Evolutionary conservation across 2,113 vertebrate species (phyloP).

Genomic region (Pardalotus punctatus): DNA sequence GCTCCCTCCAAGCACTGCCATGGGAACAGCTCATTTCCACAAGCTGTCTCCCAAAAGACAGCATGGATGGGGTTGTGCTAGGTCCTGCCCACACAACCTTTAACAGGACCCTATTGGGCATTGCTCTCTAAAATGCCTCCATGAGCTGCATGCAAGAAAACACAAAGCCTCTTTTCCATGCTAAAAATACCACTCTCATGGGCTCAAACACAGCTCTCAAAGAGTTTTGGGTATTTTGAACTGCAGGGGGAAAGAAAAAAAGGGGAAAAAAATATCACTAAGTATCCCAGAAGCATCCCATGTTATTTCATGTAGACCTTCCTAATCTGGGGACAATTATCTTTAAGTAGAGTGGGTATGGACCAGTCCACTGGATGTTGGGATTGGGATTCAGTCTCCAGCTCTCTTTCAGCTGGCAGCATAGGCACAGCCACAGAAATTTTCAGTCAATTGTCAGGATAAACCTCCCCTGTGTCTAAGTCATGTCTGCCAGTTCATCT

Average conservation of each 20-base stretch:
- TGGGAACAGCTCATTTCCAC: neutral
- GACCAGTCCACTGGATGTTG: neutral
- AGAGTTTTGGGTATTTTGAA: neutral
- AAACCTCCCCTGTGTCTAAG: neutral
- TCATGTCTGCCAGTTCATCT: neutral
- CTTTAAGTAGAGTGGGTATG: neutral
- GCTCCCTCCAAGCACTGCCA: neutral
- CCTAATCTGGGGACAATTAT: neutral
- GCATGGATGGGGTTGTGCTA: neutral
- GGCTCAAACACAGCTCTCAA: neutral
- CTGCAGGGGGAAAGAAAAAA: neutral
- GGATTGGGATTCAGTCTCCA: neutral
- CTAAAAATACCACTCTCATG: neutral
- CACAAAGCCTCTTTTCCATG: neutral
- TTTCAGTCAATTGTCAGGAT: neutral
- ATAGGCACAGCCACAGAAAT: fast-evolving
- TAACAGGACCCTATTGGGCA: neutral
- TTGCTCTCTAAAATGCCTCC: neutral
- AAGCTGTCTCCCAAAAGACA: neutral
- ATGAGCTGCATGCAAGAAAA: fast-evolving
- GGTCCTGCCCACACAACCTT: neutral
- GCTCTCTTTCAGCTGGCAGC: neutral
- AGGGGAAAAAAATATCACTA: neutral
- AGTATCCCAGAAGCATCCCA: neutral
- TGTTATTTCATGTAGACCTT: neutral